A percentile compares a stretch with the other conserved stretches of the same genome.
Evolutionary conservation across 2,888 invertebrate species (phyloP).

Genomic region (Escarpia spicata): DNA sequence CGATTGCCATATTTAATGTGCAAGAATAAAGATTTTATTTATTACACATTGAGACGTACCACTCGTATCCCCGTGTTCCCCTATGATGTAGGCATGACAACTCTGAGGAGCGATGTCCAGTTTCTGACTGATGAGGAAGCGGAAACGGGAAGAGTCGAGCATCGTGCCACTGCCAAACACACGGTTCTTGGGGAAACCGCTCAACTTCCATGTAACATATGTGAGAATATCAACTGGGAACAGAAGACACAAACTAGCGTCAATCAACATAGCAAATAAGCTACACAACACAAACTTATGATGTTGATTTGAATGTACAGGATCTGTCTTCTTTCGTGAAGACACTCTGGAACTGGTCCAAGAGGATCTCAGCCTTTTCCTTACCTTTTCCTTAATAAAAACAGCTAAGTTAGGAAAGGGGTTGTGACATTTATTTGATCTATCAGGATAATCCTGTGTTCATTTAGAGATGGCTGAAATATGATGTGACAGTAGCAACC

Average conservation of each 20-base stretch:
- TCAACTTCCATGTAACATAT: slow-evolving; percentile 93
- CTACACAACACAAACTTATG: neutral
- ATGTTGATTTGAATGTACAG: neutral
- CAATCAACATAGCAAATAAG: neutral
- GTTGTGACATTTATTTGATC: no score
- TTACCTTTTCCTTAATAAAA: no score
- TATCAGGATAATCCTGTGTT: no score
- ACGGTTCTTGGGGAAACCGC: slow-evolving; percentile 85
- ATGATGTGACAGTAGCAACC: no score
- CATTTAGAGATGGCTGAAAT: no score
- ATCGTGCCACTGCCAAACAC: slow-evolving; percentile 94
- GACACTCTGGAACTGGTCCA: no score
- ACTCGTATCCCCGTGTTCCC: slow-evolving; percentile 92
- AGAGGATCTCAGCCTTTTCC: no score
- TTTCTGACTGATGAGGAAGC: slow-evolving; percentile 85
- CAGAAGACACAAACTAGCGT: neutral
- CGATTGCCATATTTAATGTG: no score
- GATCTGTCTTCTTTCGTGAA: no score
- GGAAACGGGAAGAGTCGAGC: slow-evolving; percentile 89
- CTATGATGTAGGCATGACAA: slow-evolving; percentile 92
- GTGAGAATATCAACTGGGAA: slow-evolving; percentile 84
- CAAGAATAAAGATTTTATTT: no score
- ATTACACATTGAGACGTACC: slow-evolving; percentile 67
- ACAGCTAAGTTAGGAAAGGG: no score
- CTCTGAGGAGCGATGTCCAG: slow-evolving; percentile 84